Evolutionary conservation across 2,797 vertebrate genomes (phyloP).

Genomic region (Catostomus latipinnis): DNA sequence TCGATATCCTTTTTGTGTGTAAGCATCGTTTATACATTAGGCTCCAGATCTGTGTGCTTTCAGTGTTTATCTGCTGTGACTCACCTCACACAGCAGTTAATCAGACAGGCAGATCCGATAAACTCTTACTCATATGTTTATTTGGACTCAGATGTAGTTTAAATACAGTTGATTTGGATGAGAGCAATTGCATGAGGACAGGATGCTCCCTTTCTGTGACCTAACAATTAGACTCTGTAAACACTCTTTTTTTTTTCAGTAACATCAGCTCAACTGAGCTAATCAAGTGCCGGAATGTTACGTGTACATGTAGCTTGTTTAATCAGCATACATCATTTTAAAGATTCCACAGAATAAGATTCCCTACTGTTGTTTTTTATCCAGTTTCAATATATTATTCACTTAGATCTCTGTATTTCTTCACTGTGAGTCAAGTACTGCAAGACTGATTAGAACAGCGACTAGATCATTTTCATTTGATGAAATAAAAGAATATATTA

Average conservation of each 20-base stretch:
- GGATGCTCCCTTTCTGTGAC: slow-evolving; percentile 3
- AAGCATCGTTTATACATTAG: neutral
- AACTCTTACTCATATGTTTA: slow-evolving; percentile 22
- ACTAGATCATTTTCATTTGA: slow-evolving; percentile 5
- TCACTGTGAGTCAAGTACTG: neutral
- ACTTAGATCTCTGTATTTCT: slow-evolving; percentile 15
- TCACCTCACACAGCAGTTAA: slow-evolving; percentile 1
- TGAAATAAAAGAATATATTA: slow-evolving; percentile 4
- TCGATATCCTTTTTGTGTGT: no score
- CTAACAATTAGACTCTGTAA: slow-evolving; percentile 21
- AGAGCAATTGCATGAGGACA: slow-evolving; percentile 25
- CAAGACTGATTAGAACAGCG: neutral
- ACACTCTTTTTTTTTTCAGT: neutral
- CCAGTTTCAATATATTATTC: slow-evolving; percentile 22
- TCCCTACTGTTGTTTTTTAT: neutral
- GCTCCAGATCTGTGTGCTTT: neutral
- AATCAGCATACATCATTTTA: slow-evolving; percentile 5
- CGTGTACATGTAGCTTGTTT: neutral
- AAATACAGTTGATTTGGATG: slow-evolving; percentile 25
- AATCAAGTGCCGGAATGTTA: slow-evolving; percentile 9
- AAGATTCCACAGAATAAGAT: neutral
- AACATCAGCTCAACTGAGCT: neutral
- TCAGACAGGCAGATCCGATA: neutral
- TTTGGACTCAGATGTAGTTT: slow-evolving; percentile 16
- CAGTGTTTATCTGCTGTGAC: neutral